Evolutionary conservation across 2,113 vertebrate genomes (phyloP), one percentile per base, ranked within the genome.

Genomic region (Eclectus roratus): DNA sequence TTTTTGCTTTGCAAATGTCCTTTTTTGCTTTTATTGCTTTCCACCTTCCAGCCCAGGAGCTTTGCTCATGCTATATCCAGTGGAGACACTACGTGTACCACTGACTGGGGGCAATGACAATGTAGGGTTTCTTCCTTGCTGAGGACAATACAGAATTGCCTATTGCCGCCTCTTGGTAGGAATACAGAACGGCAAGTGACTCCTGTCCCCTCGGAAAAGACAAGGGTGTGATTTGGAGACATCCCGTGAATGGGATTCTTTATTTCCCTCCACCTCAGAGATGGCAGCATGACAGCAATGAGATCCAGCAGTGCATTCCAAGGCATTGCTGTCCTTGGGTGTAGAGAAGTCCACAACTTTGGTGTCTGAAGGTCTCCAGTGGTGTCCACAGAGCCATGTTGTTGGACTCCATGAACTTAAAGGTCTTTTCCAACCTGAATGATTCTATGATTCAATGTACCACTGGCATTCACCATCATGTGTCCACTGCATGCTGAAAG

Each of bases 401-500:
- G 14, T 12, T 53, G 53, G 8, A 6, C 63, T 66, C 17, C 2
- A 23, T 29, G 55, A 53, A 8, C 25, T 47, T 28, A 28, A 68
- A 72, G n/a, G 17, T 47, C 72, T 66, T 83, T 41, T 72, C 46
- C 72, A 52, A 44, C 21, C 6, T 10, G 18, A 78, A 33, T 11
- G 17, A 49, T 64, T 37, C 35, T 33, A 7, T 24, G n/a, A 3
- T 37, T 78, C 15, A 33, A 6, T 31, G 29, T 19, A 49, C 28
- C 0, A 1, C 5, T 66, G 69, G 3, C 0, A 9, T 66, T 37
- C 7, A n/a, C 35, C 50, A 20, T 56, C 24, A 10, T 7, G 1
- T 24, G 33, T 27, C 58, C 7, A 46, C 46, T 16, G 52, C 52
- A 28, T 17, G 23, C 66, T 31, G 31, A 31, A 63, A 65, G 29